These are phyloP conservation scores for Pseudocheirus occidentalis DNA, from an alignment of 2,797 vertebrate genomes.

Conservation along the genomic window DNA sequence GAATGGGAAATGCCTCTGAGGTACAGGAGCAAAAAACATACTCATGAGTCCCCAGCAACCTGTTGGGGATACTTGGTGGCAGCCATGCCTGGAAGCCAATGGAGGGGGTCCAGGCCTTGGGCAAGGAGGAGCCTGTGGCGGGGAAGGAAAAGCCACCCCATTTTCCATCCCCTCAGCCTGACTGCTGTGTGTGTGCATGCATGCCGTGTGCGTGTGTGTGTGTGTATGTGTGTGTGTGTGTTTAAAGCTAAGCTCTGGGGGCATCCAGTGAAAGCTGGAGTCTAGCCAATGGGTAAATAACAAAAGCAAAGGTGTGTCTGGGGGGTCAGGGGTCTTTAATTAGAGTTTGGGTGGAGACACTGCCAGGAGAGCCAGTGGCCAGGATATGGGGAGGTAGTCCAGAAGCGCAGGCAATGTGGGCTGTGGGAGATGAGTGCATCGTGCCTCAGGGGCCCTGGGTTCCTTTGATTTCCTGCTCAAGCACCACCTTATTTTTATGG, in stretches of 20 bases:
- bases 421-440: no score
- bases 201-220: background rate
- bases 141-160: background rate
- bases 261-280: background rate
- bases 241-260: background rate
- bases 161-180: background rate
- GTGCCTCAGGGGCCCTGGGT: background rate
- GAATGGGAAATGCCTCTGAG: constrained; percentile 14
- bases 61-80: background rate
- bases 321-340: background rate
- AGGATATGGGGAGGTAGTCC: background rate
- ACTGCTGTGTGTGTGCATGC: background rate
- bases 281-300: background rate
- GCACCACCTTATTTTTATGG: background rate
- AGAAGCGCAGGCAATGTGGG: background rate
- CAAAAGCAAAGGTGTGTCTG: background rate
- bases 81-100: background rate
- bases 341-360: background rate
- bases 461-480: background rate
- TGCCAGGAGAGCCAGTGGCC: background rate
- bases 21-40: background rate
- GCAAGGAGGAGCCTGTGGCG: background rate
- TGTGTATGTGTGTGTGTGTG: background rate
- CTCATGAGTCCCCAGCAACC: constrained; percentile 22
- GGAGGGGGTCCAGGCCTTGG: background rate